phyloP scores from a whole-genome alignment of 2,888 invertebrate species.

The Meganola albula region DNA sequence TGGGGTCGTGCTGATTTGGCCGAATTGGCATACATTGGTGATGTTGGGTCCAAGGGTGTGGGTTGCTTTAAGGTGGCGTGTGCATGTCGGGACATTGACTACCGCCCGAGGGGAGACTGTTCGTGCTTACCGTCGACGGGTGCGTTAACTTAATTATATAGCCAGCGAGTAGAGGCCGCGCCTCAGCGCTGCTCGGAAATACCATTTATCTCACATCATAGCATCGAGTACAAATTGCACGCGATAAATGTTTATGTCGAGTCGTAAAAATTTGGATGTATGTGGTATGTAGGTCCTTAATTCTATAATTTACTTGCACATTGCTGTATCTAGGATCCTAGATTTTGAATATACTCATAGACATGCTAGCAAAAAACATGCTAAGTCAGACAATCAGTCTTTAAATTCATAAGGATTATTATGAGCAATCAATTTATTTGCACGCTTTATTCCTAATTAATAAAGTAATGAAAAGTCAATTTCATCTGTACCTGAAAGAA shows the following conservation, averaged over 20 bases:
- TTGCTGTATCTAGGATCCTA: no score
- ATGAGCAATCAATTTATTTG: no score
- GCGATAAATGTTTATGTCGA: slow-evolving; percentile 4
- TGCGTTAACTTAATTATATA: slow-evolving; percentile 55
- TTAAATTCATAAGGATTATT: no score
- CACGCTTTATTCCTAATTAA: no score
- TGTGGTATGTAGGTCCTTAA: no score
- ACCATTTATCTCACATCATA: slow-evolving; percentile 23
- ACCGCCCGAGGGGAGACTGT: slow-evolving; percentile 41
- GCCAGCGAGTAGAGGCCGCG: slow-evolving; percentile 27
- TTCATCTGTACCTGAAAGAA: no score
- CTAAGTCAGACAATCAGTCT: no score
- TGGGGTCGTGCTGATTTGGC: slow-evolving; percentile 31
- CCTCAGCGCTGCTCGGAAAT: slow-evolving; percentile 24
- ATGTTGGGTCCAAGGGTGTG: slow-evolving; percentile 38
- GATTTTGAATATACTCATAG: no score
- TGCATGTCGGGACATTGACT: slow-evolving; percentile 48
- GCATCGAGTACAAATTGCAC: slow-evolving; percentile 13
- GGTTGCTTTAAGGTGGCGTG: slow-evolving; percentile 60
- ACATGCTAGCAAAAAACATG: no score
- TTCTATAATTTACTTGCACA: no score
- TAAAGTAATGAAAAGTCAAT: no score
- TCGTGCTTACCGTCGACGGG: slow-evolving; percentile 42
- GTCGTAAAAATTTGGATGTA: no score
- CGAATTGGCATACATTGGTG: slow-evolving; percentile 40